A percentile compares a stretch with the other conserved stretches of the same genome.
phyloP scores from a whole-genome alignment of 2,888 invertebrate genomes.

The Lepidocyrtoides sp. region DNA sequence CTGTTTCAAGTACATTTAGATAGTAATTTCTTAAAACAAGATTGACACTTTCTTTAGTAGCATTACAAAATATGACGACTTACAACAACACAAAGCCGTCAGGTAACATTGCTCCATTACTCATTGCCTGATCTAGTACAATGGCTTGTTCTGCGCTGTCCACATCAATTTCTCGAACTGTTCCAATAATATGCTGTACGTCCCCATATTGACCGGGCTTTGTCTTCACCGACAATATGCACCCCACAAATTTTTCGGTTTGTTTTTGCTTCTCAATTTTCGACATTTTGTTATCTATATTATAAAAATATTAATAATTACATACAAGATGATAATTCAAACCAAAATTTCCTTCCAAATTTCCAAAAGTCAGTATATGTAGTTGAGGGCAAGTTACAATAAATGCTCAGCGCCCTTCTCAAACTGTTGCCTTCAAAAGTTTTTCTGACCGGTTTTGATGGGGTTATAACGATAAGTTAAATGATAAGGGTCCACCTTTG shows the following conservation, averaged over 20 bases:
- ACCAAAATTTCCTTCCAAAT: too few species aligned
- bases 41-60: neutral
- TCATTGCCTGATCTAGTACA: constrained; percentile 82
- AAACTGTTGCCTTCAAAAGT: too few species aligned
- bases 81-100: constrained; percentile 82
- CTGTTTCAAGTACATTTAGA: constrained; percentile 12
- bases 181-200: constrained; percentile 82
- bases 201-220: constrained; percentile 76
- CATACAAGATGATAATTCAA: too few species aligned
- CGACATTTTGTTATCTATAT: constrained; percentile 27
- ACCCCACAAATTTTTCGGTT: constrained; percentile 83
- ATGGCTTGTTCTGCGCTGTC: constrained; percentile 80
- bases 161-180: constrained; percentile 81
- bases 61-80: constrained; percentile 51
- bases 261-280: constrained; percentile 65
- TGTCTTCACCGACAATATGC: constrained; percentile 82
- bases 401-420: too few species aligned
- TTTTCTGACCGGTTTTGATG: too few species aligned
- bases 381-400: too few species aligned
- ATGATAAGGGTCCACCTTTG: too few species aligned
- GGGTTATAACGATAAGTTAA: too few species aligned
- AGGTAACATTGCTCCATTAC: constrained; percentile 81
- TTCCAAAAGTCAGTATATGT: too few species aligned
- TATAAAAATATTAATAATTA: too few species aligned
- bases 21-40: neutral